Percentiles rank a stretch among this genome's conserved stretches.
phyloP scores from a whole-genome alignment of 2,888 invertebrate species.

The Thymelicus acteon region DNA sequence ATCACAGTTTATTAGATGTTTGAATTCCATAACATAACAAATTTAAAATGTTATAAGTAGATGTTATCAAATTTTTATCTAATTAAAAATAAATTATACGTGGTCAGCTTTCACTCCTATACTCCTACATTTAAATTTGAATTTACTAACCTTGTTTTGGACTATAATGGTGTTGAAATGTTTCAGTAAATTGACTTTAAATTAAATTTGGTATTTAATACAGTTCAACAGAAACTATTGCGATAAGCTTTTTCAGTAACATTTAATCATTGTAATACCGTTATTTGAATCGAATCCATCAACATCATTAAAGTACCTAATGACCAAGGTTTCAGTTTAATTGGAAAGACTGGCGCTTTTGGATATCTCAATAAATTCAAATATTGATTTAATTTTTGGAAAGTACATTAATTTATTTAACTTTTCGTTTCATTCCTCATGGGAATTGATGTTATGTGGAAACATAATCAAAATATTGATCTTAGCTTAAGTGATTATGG shows the following conservation, averaged over 20 bases:
- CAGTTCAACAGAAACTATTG: too few relatives aligned
- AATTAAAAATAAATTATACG: neutral
- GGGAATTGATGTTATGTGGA: conserved; percentile 75
- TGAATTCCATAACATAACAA: conserved; percentile 34
- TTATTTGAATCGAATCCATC: conserved; percentile 3
- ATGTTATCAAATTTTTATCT: conserved; percentile 1
- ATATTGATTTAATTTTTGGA: conserved; percentile 48
- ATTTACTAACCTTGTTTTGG: conserved; percentile 25
- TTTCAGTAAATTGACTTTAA: neutral
- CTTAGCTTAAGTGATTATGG: conserved; percentile 73
- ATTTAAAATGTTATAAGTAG: conserved; percentile 12
- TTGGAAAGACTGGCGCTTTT: conserved; percentile 80
- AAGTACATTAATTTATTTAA: conserved; percentile 55
- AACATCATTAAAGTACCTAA: conserved; percentile 35
- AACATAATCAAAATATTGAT: conserved; percentile 70
- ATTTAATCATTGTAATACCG: too few relatives aligned
- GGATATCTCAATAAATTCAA: conserved; percentile 70
- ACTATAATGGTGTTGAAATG: conserved; percentile 20
- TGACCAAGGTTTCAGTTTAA: conserved; percentile 52
- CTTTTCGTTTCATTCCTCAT: conserved; percentile 84
- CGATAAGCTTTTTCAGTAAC: too few relatives aligned
- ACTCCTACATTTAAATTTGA: conserved; percentile 33
- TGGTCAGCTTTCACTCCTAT: conserved; percentile 34
- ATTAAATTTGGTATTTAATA: too few relatives aligned
- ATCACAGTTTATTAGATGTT: conserved; percentile 24